Conservation (phyloP, 2,888 invertebrate genomes). For the Venusia cambrica region DNA sequence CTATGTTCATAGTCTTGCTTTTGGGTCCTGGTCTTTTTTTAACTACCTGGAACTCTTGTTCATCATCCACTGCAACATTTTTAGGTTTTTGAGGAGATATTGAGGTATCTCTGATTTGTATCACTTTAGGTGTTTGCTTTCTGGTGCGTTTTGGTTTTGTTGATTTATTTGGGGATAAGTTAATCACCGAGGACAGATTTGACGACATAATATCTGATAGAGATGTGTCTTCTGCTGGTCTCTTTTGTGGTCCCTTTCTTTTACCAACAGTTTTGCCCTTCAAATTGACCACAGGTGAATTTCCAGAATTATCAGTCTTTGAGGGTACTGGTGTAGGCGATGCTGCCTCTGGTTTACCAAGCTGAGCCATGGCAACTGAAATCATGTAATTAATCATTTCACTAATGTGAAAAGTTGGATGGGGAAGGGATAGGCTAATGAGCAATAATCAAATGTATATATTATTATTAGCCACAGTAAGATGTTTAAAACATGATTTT, state of each 20-base stretch:
- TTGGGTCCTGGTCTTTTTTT: not conserved
- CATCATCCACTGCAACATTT: not conserved
- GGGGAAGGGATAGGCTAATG: no score
- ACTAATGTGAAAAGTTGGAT: no score
- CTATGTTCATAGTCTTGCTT: not conserved
- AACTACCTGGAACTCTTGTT: not conserved
- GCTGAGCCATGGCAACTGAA: constrained; percentile 16
- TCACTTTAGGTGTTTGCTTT: not conserved
- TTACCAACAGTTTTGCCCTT: no score
- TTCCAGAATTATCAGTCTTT: not conserved
- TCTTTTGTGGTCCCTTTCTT: no score
- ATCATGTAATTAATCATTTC: no score
- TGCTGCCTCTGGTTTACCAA: not conserved
- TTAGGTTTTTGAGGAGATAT: not conserved
- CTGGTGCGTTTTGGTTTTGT: not conserved
- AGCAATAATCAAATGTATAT: no score
- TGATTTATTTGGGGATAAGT: not conserved
- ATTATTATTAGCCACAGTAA: no score
- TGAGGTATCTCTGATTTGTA: not conserved
- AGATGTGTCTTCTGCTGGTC: no score
- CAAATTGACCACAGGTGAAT: not conserved
- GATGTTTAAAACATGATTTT: no score
- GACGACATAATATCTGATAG: no score
- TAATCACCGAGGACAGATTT: no score
- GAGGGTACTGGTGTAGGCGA: not conserved